Evolutionary conservation across 37 sponge, comb jelly and placozoan species (phyloP), one percentile per base, ranked within the genome.

Genomic region (Halichondria panicea): DNA sequence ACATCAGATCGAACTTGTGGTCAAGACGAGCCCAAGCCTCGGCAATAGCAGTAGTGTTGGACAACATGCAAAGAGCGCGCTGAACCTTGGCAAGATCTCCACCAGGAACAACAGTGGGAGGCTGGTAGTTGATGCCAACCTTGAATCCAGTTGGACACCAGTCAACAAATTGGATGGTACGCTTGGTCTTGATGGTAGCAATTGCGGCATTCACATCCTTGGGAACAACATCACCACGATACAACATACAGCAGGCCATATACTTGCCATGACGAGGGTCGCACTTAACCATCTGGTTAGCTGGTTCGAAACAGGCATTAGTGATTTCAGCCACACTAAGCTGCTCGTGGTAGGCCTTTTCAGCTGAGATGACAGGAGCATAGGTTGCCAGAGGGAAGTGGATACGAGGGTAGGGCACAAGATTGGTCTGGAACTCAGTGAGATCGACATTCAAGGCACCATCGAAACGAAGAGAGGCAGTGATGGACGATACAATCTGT

Each of bases 1-100:
- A 94, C 95, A 94, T 94, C 72, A 94, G 83, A 81, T 94, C 95
- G 64, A 94, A 94, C 81, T 94, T 94, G 86, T 94, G 86, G 63
- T 94, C 91, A 31, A 94, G 91, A 36, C 95, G 84, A 21, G 95
- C 95, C 95, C 95, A 94, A 24, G 95, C 95, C 58, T 94, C 95
- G 41, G 91, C 95, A 41, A 94, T 91, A 71, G 95, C 91, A 22
- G 91, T 94, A 46, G 95, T 94, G 83, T 94, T 94, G 69, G 91
- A 79, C 76, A 94, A 48, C 91, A 94, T 90, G 79, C 94, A 93
- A 41, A 93, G 87, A 56, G 86, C 85, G 22, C 93, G 81, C 75
- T 87, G 88, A n/a, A 94, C 95, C 74, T 94, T 94, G 70, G 95
- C 95, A 8, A 94, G 84, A 38, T 94, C 95, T 6, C 95, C 95